Percentiles rank a stretch among this genome's conserved stretches.
Evolutionary conservation across 2,888 invertebrate genomes (phyloP).

Genomic region (Cheiracanthium punctorium): DNA sequence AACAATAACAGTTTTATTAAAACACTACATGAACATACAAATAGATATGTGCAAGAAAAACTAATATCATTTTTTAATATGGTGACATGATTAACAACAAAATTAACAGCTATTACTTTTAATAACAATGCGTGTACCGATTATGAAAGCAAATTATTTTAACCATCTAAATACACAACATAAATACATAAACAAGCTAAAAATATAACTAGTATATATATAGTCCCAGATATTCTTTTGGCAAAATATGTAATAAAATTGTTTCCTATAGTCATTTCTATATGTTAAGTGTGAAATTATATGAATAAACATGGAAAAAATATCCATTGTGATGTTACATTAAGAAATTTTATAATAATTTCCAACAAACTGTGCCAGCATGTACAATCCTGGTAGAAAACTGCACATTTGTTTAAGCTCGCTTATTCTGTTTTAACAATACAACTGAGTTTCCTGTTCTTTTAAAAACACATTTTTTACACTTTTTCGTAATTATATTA

Average conservation of each 20-base stretch:
- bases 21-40: conserved; percentile 61
- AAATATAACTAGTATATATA: neutral
- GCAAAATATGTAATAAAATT: neutral
- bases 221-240: neutral
- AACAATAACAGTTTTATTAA: conserved; percentile 58
- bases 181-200: neutral
- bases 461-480: no score
- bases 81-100: neutral
- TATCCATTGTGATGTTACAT: no score
- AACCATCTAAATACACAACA: neutral
- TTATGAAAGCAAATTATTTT: neutral
- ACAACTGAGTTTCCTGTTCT: neutral
- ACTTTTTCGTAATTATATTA: no score
- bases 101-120: neutral
- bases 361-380: neutral
- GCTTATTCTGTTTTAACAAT: conserved; percentile 8
- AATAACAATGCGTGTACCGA: neutral
- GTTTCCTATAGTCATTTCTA: neutral
- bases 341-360: no score
- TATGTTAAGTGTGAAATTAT: neutral
- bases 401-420: conserved; percentile 23
- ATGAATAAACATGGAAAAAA: no score
- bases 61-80: neutral
- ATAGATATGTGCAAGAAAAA: conserved; percentile 47
- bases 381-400: conserved; percentile 9